Conservation (phyloP, 2,797 vertebrate species). For the Trematomus bernacchii region DNA sequence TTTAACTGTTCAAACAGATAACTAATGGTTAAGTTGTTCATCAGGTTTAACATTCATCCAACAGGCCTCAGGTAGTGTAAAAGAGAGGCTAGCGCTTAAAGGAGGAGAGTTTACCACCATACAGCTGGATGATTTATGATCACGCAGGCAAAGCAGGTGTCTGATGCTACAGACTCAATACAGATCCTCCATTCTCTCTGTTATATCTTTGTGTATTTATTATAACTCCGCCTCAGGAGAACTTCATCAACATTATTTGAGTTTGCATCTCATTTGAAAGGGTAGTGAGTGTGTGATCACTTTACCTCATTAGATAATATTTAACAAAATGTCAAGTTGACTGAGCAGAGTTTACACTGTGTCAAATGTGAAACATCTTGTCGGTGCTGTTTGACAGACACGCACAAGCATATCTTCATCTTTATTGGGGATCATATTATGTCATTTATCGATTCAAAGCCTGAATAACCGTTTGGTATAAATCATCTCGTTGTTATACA, state of each 20-base stretch:
- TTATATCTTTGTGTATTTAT: background rate
- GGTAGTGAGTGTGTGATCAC: background rate
- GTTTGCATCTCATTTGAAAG: background rate
- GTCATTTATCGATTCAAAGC: constrained; percentile 24
- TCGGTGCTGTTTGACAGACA: constrained; percentile 24
- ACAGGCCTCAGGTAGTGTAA: background rate
- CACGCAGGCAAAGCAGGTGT: background rate
- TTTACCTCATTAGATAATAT: background rate
- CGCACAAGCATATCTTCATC: constrained; percentile 30
- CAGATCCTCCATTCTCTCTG: background rate
- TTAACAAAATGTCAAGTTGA: background rate
- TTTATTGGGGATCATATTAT: constrained; percentile 9
- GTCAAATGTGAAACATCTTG: constrained; percentile 3
- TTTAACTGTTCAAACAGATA: background rate
- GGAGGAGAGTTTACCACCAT: background rate
- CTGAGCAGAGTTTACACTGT: constrained; percentile 19
- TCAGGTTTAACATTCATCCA: background rate
- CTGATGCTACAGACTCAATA: constrained; percentile 6
- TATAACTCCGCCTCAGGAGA: background rate
- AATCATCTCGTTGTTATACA: background rate
- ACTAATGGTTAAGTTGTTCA: background rate
- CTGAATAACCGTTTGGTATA: background rate
- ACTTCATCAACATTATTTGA: background rate
- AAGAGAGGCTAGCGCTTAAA: background rate
- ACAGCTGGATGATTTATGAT: constrained; percentile 39